Conservation (phyloP, 1,140 invertebrate species). For the Trichoplusia ni region DNA sequence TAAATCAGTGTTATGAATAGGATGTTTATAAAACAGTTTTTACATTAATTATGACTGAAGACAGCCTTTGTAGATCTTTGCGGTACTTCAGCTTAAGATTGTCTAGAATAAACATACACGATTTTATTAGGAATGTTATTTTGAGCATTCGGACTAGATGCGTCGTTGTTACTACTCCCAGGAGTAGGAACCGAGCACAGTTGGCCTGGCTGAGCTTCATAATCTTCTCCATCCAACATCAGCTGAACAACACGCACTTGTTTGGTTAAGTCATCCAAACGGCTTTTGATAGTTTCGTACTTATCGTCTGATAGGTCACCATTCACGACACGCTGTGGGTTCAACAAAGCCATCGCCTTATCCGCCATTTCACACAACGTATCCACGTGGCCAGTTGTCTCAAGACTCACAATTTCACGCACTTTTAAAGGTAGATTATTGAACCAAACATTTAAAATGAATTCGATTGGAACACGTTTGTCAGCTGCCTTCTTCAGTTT, state of each 20-base stretch:
- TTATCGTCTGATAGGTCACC: background rate
- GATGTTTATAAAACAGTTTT: too few relatives aligned
- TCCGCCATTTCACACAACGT: background rate
- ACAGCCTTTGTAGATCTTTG: too few relatives aligned
- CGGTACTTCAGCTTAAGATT: too few relatives aligned
- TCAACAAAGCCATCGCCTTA: background rate
- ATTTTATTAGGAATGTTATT: too few relatives aligned
- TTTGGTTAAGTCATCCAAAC: background rate
- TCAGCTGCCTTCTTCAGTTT: background rate
- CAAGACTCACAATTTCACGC: background rate
- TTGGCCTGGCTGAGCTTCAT: background rate
- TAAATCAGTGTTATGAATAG: too few relatives aligned
- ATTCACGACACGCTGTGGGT: background rate
- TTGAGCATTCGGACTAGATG: background rate
- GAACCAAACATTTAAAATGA: background rate
- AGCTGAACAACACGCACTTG: background rate
- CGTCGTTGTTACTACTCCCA: background rate
- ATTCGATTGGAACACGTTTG: background rate
- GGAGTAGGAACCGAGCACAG: background rate
- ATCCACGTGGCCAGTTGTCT: background rate
- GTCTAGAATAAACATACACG: too few relatives aligned
- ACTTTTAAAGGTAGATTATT: background rate
- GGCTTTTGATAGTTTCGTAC: background rate
- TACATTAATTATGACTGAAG: too few relatives aligned
- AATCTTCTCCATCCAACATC: background rate